Conservation (phyloP, 2,113 vertebrate species). For the Hemibagrus wyckioides region DNA sequence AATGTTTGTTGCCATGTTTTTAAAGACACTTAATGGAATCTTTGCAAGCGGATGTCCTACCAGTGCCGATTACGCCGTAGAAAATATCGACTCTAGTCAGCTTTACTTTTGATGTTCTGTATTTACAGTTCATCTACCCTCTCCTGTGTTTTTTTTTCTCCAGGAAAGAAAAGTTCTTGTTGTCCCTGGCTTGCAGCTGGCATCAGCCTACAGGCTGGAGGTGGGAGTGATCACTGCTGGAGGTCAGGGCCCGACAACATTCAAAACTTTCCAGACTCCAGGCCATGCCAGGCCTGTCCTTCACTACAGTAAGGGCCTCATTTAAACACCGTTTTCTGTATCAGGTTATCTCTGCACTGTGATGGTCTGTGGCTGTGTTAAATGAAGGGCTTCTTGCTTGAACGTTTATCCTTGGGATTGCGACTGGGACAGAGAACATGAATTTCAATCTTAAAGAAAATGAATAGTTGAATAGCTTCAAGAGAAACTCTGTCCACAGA, state of each 20-base stretch:
- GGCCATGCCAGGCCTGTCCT: constrained; percentile 49
- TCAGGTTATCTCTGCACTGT: not conserved
- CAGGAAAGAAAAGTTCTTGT: constrained; percentile 63
- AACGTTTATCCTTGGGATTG: not conserved
- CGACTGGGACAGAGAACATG: not conserved
- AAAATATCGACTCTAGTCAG: not conserved
- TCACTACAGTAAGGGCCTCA: constrained; percentile 58
- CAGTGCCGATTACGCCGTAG: not conserved
- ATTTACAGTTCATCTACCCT: not conserved
- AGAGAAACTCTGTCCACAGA: not conserved
- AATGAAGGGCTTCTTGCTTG: not conserved
- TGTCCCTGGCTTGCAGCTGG: constrained; percentile 61
- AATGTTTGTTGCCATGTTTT: not conserved
- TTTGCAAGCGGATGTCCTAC: not conserved
- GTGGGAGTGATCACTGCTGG: constrained; percentile 60
- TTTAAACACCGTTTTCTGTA: not conserved
- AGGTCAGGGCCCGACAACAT: constrained; percentile 64
- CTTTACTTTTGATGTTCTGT: not conserved
- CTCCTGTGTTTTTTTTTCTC: not conserved
- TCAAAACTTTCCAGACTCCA: constrained; percentile 67
- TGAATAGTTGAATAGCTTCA: not conserved
- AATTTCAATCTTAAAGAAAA: not conserved
- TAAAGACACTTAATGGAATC: not conserved
- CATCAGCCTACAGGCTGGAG: constrained; percentile 67
- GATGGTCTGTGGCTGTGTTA: not conserved